Percentiles rank a stretch among this genome's conserved stretches.
phyloP scores from a whole-genome alignment of 2,797 vertebrate species.

The Phoxinus dragarum region DNA sequence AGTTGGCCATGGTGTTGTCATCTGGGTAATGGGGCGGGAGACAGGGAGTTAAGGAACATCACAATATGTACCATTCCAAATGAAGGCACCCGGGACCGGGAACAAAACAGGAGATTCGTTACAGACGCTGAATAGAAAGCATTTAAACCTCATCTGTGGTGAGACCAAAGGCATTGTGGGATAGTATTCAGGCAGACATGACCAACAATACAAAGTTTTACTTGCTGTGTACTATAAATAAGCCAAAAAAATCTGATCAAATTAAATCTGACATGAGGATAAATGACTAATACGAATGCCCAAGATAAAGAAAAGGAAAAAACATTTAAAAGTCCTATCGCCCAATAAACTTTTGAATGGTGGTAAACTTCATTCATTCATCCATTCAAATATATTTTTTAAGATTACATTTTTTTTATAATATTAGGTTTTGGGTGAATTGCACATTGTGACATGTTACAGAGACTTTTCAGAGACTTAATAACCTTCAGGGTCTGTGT shows the following conservation, averaged over 20 bases:
- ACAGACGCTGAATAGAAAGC: constrained; percentile 8
- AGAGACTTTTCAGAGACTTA: no score
- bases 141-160: constrained; percentile 9
- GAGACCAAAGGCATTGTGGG: constrained; percentile 20
- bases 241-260: neutral
- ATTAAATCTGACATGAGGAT: constrained; percentile 21
- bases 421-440: neutral
- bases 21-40: constrained; percentile 48
- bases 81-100: constrained; percentile 8
- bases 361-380: no score
- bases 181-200: neutral
- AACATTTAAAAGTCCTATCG: neutral
- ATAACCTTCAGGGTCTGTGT: no score
- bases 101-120: neutral
- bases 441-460: no score
- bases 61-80: constrained; percentile 29
- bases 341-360: no score
- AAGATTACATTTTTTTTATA: no score
- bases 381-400: no score
- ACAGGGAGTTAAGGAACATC: constrained; percentile 40
- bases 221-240: constrained; percentile 32
- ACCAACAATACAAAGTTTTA: constrained; percentile 38
- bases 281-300: neutral
- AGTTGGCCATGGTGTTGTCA: constrained; percentile 22
- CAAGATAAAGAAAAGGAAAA: neutral